Conservation (phyloP, 2,888 invertebrate species). For the Automeris io region DNA sequence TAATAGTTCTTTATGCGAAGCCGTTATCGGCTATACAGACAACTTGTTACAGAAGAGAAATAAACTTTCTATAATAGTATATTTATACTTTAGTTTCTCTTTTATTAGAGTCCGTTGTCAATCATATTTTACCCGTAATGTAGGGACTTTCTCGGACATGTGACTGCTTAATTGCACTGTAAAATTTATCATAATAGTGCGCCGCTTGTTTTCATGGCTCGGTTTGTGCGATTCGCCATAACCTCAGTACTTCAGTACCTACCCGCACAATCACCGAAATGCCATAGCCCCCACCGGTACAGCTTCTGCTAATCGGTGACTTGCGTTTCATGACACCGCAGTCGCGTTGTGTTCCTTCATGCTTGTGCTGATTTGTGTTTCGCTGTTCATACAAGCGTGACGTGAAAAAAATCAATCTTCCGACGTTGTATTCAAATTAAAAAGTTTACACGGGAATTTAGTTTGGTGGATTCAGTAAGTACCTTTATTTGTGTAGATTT, state of each 20-base stretch:
- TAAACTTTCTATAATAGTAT: too few relatives aligned
- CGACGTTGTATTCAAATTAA: not conserved
- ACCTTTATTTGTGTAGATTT: too few relatives aligned
- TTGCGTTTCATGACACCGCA: conserved; percentile 14
- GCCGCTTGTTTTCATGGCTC: not conserved
- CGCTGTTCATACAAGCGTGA: not conserved
- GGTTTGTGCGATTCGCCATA: not conserved
- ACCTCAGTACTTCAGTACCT: conserved; percentile 12
- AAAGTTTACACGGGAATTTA: too few relatives aligned
- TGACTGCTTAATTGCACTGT: too few relatives aligned
- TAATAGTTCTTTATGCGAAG: too few relatives aligned
- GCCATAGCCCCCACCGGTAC: conserved; percentile 23
- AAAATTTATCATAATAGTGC: not conserved
- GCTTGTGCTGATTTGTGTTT: not conserved
- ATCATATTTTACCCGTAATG: not conserved
- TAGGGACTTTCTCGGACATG: not conserved
- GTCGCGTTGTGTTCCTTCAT: conserved; percentile 10
- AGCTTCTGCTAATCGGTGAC: conserved; percentile 15
- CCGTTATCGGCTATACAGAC: too few relatives aligned
- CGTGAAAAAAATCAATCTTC: not conserved
- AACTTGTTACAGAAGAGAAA: too few relatives aligned
- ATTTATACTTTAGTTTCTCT: too few relatives aligned
- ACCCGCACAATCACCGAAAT: conserved; percentile 19
- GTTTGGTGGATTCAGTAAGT: too few relatives aligned
- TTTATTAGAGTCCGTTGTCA: too few relatives aligned